A percentile compares a stretch with the other conserved stretches of the same genome.
phyloP scores from a whole-genome alignment of 2,113 vertebrate species.

The Hippocampus guttulatus region DNA sequence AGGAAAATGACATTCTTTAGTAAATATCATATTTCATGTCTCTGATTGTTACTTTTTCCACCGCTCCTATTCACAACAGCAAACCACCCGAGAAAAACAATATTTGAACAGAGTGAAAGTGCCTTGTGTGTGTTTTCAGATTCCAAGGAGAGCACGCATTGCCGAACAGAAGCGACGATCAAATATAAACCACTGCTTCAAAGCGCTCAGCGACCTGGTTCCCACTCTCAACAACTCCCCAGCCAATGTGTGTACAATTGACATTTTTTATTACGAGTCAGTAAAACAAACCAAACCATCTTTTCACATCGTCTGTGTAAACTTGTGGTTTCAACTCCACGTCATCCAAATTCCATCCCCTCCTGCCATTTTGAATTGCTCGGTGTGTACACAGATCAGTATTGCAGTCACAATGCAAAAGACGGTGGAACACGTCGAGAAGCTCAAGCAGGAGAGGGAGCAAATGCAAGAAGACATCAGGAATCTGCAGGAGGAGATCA shows the following conservation, averaged over 20 bases:
- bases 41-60: background rate
- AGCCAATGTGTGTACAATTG: conserved; percentile 20
- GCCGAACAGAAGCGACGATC: conserved; percentile 91
- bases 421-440: conserved; percentile 90
- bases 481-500: conserved; percentile 87
- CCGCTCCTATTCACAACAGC: background rate
- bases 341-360: background rate
- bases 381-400: conserved; percentile 75
- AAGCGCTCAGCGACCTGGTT: conserved; percentile 83
- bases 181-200: conserved; percentile 89
- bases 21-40: background rate
- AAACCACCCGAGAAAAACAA: no score
- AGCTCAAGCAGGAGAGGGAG: conserved; percentile 89
- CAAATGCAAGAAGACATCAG: conserved; percentile 87
- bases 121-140: conserved; percentile 59
- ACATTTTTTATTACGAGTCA: no score
- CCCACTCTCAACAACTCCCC: conserved; percentile 76
- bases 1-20: background rate
- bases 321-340: no score
- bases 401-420: conserved; percentile 89
- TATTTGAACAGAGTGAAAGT: background rate
- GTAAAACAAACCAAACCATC: no score
- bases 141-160: conserved; percentile 81
- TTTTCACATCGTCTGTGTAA: no score
- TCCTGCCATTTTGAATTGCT: background rate